Evolutionary conservation across 2,797 vertebrate species (phyloP), one percentile per base, ranked within the genome.

Genomic region (Emydoidea blandingii): DNA sequence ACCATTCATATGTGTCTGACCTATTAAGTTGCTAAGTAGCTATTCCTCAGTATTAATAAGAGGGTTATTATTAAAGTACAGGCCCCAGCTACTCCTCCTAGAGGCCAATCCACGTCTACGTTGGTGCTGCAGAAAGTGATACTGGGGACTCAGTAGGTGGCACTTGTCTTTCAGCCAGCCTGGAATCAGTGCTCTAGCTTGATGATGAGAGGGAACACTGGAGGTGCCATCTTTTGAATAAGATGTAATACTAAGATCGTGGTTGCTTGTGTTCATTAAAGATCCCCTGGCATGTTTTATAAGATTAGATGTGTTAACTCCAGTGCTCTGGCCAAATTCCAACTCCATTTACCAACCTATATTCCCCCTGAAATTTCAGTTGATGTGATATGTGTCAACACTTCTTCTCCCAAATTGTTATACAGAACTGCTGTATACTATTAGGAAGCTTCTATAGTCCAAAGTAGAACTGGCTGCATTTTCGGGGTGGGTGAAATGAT

Each of bases 41-140:
- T 86, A 49, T 74, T 94, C 91, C 79, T 82, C 41, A 53, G 18
- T n/a, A 79, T 7, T 34, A 44, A 29, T 15, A 21, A 23, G 54
- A 90, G 44, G 31, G 49, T 12, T 90, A 54, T 80, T 83, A 12
- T 85, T 81, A 52, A 85, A 84, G 95, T 94, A 85, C 2, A 11
- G 31, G 79, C 89, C 47, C 59, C 89, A 97, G 96, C 89, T 97
- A 96, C 94, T 97, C 94, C 93, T 97, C 95, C 92, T 97, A 68
- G 91, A 96, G 93, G 90, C 86, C 94, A 95, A 29, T 76, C 19
- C 18, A 2, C 0, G 29, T 90, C 95, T 57, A 3, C 87, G 18
- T 83, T 52, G 12, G 2, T 3, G 52, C 12, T 34, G 9, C 79
- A 90, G 62, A 92, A 92, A 88, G 82, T 0, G 2, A 23, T 86